phyloP scores from a whole-genome alignment of 2,113 vertebrate species.

The Puma concolor region DNA sequence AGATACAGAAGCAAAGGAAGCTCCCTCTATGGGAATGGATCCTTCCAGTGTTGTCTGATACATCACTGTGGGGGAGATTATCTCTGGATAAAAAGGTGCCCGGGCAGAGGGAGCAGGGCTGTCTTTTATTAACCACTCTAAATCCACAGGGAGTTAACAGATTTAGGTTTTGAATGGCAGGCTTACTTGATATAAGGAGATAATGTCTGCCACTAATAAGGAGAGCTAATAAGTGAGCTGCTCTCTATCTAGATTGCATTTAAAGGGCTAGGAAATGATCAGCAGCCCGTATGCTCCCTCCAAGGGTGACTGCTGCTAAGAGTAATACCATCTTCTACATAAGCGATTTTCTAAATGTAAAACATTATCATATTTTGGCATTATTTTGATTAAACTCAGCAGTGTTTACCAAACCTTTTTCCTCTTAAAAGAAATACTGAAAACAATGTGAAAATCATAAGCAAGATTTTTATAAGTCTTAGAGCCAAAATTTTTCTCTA shows the following conservation, averaged over 20 bases:
- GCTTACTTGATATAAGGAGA: background rate
- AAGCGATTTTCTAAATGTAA: background rate
- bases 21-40: background rate
- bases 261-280: background rate
- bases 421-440: slow-evolving; percentile 53
- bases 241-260: background rate
- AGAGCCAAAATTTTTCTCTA: slow-evolving; percentile 54
- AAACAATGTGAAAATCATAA: slow-evolving; percentile 47
- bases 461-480: slow-evolving; percentile 38
- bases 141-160: background rate
- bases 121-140: background rate
- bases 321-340: background rate
- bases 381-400: slow-evolving; percentile 56
- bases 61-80: background rate
- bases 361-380: background rate
- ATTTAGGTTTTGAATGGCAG: slow-evolving; percentile 6
- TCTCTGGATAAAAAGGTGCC: background rate
- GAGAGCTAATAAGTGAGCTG: background rate
- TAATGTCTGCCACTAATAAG: background rate
- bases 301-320: background rate
- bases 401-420: slow-evolving; percentile 28
- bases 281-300: background rate
- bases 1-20: background rate
- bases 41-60: background rate
- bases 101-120: background rate